These are phyloP conservation scores for Platycercus adscitus DNA, from an alignment of 2,113 vertebrate species.

Conservation along the genomic window DNA sequence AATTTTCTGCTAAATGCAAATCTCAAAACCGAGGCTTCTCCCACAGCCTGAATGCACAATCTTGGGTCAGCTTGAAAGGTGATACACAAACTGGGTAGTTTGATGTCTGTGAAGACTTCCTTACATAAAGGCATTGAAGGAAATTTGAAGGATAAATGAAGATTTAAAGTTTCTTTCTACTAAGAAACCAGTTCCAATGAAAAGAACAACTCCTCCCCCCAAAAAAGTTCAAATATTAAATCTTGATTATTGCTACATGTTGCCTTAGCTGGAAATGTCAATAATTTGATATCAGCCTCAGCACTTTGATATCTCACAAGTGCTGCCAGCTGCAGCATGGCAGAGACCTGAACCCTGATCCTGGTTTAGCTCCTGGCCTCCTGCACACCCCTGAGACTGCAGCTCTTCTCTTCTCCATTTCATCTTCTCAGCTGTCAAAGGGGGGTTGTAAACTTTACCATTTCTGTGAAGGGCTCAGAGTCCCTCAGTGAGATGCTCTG, in stretches of 20 bases:
- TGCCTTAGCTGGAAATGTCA: background rate
- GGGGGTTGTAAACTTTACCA: background rate
- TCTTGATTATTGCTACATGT: background rate
- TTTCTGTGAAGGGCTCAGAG: background rate
- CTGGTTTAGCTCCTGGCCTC: background rate
- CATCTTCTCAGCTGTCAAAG: background rate
- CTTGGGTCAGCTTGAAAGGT: background rate
- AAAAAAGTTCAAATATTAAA: background rate
- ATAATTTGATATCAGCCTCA: background rate
- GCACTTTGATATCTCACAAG: background rate
- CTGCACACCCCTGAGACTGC: background rate
- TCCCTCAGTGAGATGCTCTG: background rate
- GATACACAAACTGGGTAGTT: background rate
- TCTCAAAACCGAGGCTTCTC: background rate
- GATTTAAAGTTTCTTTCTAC: background rate
- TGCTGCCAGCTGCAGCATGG: background rate
- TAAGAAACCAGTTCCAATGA: background rate
- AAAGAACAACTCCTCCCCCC: background rate
- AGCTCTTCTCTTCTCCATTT: background rate
- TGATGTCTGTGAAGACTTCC: background rate
- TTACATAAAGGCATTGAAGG: background rate
- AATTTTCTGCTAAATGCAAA: background rate
- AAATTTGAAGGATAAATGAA: background rate
- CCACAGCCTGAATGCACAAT: background rate
- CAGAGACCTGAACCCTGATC: background rate